Evolutionary conservation across 2,113 vertebrate species (phyloP), one percentile per base, ranked within the genome.

Genomic region (Zosterops japonicus): DNA sequence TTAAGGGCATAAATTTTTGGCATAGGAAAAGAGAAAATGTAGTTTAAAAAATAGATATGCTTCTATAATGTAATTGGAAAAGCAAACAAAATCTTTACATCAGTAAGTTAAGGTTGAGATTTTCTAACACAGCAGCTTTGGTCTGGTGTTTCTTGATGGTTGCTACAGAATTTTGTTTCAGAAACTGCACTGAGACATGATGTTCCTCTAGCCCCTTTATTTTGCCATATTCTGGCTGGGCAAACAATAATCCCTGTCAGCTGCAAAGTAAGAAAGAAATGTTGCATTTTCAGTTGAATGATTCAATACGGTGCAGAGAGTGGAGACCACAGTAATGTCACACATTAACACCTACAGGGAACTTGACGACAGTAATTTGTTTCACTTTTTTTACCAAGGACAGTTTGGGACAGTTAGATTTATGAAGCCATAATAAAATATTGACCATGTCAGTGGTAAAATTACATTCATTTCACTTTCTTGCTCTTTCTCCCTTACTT

Each of bases 321-420:
- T 47, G 42, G 53, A 95, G 52, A 69, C 63, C 83, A 89, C 91
- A 87, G 89, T 92, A 89, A 93, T 92, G 95, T 67, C 59, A 82
- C 21, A 83, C 57, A 93, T 94, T 87, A 91, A 76, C 69, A 95
- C 82, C 65, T 72, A 89, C 50, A 77, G 81, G 56, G 91, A 94
- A 80, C 77, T 84, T 76, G 60, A 84, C 20, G 35, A 65, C 60
- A 76, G 86, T 88, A 85, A 97, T 94, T 96, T 92, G 55, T 95
- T 95, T 95, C 72, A 94, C 74, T 89, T 89, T 95, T 95, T 91
- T 93, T 87, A 87, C 80, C 81, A 94, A 92, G 87, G 89, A 95
- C 86, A 79, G 84, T 89, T 94, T 91, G 81, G 67, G 74, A 93
- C 70, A 74, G 88, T 47, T 89, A 94, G 89, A 95, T 96, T 95